phyloP scores from a whole-genome alignment of 1,140 invertebrate species.

The Coptotermes formosanus region DNA sequence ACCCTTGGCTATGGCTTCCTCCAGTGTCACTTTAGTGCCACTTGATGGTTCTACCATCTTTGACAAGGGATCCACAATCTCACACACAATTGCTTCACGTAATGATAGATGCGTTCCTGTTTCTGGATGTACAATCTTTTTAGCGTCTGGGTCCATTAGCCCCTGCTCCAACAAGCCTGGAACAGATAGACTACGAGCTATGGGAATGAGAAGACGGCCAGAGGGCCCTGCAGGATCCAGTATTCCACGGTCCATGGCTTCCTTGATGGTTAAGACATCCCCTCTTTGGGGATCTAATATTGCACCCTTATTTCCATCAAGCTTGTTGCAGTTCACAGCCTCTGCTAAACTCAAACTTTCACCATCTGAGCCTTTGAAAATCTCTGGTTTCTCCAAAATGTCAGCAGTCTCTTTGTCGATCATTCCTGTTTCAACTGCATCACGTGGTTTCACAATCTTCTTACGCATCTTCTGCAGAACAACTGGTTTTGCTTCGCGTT shows the following conservation, averaged over 20 bases:
- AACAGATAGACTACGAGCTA: conserved; percentile 76
- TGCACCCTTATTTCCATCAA: conserved; percentile 73
- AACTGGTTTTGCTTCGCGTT: conserved; percentile 64
- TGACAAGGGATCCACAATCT: conserved; percentile 79
- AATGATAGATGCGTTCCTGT: conserved; percentile 72
- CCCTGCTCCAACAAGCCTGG: conserved; percentile 81
- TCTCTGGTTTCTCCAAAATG: conserved; percentile 61
- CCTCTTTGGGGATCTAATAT: conserved; percentile 83
- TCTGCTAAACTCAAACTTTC: conserved; percentile 67
- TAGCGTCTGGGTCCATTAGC: conserved; percentile 71
- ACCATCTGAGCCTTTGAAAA: conserved; percentile 56
- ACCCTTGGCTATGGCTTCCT: conserved; percentile 75
- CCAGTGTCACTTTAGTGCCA: conserved; percentile 65
- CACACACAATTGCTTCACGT: conserved; percentile 80
- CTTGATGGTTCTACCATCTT: conserved; percentile 57
- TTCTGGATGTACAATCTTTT: conserved; percentile 88
- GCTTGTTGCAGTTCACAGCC: conserved; percentile 69
- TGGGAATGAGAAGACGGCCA: conserved; percentile 75
- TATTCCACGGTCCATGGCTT: conserved; percentile 82
- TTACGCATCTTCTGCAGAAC: conserved; percentile 76
- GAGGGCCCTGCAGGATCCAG: conserved; percentile 71
- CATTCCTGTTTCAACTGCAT: conserved; percentile 70
- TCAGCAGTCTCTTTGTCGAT: conserved; percentile 72
- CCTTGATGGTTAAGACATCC: conserved; percentile 71
- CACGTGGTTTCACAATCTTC: conserved; percentile 65